These are phyloP conservation scores for Phoenicopterus ruber DNA, from an alignment of 2,113 vertebrate genomes.

Conservation along the genomic window DNA sequence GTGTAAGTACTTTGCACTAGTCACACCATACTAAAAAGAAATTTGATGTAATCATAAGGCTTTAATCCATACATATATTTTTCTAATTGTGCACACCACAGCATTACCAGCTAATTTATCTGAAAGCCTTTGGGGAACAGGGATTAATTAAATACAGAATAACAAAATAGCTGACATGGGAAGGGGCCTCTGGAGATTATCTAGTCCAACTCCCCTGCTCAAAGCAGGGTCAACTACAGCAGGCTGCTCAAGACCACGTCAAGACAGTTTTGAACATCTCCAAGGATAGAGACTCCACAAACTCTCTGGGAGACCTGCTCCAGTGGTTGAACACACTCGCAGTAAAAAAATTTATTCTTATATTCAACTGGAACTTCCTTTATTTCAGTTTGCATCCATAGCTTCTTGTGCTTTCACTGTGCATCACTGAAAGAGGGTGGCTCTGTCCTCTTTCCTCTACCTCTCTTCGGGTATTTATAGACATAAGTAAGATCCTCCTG, in stretches of 20 bases:
- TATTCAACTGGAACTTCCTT: neutral
- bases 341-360: neutral
- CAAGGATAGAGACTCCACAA: neutral
- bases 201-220: neutral
- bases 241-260: neutral
- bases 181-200: neutral
- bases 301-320: neutral
- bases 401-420: neutral
- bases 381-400: neutral
- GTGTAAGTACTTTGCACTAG: neutral
- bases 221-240: neutral
- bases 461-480: neutral
- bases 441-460: neutral
- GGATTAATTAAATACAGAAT: neutral
- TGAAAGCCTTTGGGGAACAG: neutral
- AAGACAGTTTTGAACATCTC: neutral
- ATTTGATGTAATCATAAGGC: neutral
- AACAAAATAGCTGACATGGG: neutral
- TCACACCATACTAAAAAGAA: neutral
- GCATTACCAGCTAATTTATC: neutral
- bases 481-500: neutral
- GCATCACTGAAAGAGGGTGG: neutral
- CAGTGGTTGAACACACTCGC: neutral
- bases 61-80: neutral
- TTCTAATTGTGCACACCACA: neutral